Evolutionary conservation across 2,888 invertebrate species (phyloP).

Genomic region (Scaptodrosophila latifasciaeformis): DNA sequence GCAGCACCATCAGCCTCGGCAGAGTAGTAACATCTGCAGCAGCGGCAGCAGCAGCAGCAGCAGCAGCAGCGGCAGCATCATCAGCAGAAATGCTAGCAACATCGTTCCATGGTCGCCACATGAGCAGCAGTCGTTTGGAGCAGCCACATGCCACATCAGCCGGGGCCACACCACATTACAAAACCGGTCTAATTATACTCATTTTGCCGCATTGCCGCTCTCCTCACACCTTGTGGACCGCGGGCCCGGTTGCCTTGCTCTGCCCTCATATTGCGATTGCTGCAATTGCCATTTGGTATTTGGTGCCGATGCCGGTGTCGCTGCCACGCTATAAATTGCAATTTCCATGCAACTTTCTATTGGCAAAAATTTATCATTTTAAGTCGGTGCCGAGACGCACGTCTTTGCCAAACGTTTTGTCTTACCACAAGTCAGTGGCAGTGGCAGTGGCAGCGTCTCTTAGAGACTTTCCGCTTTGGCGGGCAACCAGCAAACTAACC

Average conservation of each 20-base stretch:
- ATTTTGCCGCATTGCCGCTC: slow-evolving; percentile 51
- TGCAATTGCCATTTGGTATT: not conserved
- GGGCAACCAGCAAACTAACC: no score
- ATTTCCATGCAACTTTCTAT: slow-evolving; percentile 70
- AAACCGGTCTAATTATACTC: slow-evolving; percentile 71
- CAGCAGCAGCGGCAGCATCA: no score
- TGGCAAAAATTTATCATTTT: slow-evolving; percentile 61
- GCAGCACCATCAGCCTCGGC: slow-evolving; percentile 33
- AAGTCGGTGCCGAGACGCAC: no score
- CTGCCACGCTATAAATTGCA: slow-evolving; percentile 61
- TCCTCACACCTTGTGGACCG: not conserved
- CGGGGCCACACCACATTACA: slow-evolving; percentile 43
- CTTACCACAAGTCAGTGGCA: slow-evolving; percentile 25
- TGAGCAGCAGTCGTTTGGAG: not conserved
- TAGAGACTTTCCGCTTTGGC: no score
- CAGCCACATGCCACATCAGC: not conserved
- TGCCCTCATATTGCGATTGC: slow-evolving; percentile 56
- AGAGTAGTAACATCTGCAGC: slow-evolving; percentile 22
- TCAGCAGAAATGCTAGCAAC: no score
- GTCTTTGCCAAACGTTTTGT: slow-evolving; percentile 52
- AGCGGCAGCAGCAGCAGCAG: not conserved
- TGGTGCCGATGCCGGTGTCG: slow-evolving; percentile 19
- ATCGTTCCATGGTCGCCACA: not conserved
- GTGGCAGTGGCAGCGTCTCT: no score
- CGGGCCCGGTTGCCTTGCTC: slow-evolving; percentile 10